A percentile compares a stretch with the other conserved stretches of the same genome.
Conservation (phyloP, 1,140 invertebrate species). For the Trigoniulus corallinus region DNA sequence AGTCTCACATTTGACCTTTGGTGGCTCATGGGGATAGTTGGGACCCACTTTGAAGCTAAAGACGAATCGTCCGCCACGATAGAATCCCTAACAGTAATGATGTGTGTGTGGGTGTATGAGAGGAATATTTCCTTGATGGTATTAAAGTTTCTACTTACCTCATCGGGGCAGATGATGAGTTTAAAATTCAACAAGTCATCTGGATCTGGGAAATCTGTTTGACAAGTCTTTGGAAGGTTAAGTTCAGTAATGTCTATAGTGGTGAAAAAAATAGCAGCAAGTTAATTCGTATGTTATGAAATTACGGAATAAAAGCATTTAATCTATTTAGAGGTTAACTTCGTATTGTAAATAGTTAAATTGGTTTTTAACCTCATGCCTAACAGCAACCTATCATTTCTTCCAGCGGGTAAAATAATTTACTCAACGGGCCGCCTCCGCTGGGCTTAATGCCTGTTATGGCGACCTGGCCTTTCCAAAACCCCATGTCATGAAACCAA, state of each 20-base stretch:
- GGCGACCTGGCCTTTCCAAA: too few species aligned
- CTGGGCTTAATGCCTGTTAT: too few species aligned
- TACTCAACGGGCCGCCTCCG: too few species aligned
- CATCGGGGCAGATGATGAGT: slow-evolving; percentile 89
- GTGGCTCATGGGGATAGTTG: slow-evolving; percentile 90
- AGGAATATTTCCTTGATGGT: slow-evolving; percentile 1
- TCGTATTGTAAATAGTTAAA: neutral
- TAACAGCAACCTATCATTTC: too few species aligned
- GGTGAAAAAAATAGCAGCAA: too few species aligned
- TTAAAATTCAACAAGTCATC: slow-evolving; percentile 94
- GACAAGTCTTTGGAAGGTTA: slow-evolving; percentile 91
- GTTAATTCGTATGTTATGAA: too few species aligned
- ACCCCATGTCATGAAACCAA: too few species aligned
- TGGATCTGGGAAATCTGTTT: slow-evolving; percentile 86
- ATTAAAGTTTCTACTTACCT: slow-evolving; percentile 34
- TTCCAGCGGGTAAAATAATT: too few species aligned
- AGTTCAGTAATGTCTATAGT: slow-evolving; percentile 90
- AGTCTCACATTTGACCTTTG: slow-evolving; percentile 89
- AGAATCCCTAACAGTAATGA: slow-evolving; percentile 58
- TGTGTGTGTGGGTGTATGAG: neutral
- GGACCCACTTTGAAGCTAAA: slow-evolving; percentile 97
- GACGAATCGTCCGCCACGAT: slow-evolving; percentile 77
- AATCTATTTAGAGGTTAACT: neutral
- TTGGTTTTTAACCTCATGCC: too few species aligned
- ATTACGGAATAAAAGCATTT: slow-evolving; percentile 3